phyloP scores from a whole-genome alignment of 1,140 invertebrate genomes.

The Drosophila kikkawai region DNA sequence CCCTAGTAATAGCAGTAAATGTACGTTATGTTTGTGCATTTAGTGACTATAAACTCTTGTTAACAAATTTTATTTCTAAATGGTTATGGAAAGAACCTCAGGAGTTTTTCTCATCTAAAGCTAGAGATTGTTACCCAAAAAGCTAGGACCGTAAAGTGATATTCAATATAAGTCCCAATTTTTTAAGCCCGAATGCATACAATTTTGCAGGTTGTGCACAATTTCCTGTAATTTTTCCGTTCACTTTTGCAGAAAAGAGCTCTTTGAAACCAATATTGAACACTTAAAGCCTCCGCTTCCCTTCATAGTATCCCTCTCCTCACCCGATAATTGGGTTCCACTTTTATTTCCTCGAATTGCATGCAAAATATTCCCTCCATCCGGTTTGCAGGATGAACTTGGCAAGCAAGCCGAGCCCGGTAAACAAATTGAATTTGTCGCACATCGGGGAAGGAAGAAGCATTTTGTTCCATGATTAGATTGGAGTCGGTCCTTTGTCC shows the following conservation, averaged over 20 bases:
- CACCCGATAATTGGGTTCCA: constrained; percentile 61
- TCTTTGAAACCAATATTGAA: constrained; percentile 57
- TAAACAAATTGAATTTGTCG: constrained; percentile 73
- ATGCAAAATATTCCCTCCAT: constrained; percentile 48
- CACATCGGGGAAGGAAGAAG: constrained; percentile 57
- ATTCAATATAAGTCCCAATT: no score
- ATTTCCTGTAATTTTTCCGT: neutral
- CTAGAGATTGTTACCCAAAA: no score
- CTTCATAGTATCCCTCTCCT: neutral
- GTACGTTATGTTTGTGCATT: neutral
- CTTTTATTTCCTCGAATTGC: constrained; percentile 50
- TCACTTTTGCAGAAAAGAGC: constrained; percentile 14
- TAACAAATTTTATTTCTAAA: neutral
- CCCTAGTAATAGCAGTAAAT: neutral
- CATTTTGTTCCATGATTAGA: constrained; percentile 53
- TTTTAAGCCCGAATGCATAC: neutral
- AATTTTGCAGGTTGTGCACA: neutral
- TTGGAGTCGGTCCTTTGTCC: constrained; percentile 39
- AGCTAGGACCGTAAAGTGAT: no score
- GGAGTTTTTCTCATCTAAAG: no score
- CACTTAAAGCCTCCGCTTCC: constrained; percentile 12
- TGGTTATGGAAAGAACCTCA: no score
- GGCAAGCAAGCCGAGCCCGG: constrained; percentile 28
- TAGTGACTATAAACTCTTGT: neutral
- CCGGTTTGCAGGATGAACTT: constrained; percentile 21